These are phyloP conservation scores for Xestia sexstrigata DNA, from an alignment of 2,888 invertebrate genomes.

Conservation along the genomic window DNA sequence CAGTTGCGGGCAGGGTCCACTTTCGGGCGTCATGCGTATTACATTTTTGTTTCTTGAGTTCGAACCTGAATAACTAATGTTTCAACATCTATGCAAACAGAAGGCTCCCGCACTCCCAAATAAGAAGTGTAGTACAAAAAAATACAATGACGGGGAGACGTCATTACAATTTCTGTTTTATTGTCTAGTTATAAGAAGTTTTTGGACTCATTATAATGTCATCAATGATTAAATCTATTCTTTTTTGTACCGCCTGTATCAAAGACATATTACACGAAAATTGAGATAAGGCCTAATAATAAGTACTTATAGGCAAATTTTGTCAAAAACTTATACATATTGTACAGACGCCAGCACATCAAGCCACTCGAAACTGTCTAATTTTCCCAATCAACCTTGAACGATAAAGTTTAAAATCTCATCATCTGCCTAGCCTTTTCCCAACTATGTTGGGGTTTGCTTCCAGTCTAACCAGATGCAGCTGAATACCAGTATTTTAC, in stretches of 20 bases:
- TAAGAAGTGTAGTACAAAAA: not conserved
- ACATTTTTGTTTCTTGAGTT: not conserved
- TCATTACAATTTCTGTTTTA: not conserved
- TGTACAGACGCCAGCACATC: no score
- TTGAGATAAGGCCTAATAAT: no score
- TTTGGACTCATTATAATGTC: not conserved
- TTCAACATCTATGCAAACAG: not conserved
- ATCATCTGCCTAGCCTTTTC: no score
- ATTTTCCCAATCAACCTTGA: no score
- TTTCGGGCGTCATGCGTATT: not conserved
- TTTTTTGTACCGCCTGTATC: not conserved
- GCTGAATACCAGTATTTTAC: no score
- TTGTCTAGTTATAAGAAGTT: not conserved
- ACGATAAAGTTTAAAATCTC: no score
- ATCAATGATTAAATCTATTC: not conserved
- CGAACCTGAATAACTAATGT: not conserved
- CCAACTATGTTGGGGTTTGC: no score
- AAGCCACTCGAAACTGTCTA: no score
- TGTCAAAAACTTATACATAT: not conserved
- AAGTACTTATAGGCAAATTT: not conserved
- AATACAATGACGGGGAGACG: not conserved
- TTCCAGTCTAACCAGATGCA: no score
- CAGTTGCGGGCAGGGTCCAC: constrained; percentile 11
- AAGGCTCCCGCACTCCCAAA: not conserved
- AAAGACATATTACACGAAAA: not conserved